Percentiles rank a stretch among this genome's conserved stretches.
Conservation (phyloP, 2,888 invertebrate genomes). For the Drosophila testacea region DNA sequence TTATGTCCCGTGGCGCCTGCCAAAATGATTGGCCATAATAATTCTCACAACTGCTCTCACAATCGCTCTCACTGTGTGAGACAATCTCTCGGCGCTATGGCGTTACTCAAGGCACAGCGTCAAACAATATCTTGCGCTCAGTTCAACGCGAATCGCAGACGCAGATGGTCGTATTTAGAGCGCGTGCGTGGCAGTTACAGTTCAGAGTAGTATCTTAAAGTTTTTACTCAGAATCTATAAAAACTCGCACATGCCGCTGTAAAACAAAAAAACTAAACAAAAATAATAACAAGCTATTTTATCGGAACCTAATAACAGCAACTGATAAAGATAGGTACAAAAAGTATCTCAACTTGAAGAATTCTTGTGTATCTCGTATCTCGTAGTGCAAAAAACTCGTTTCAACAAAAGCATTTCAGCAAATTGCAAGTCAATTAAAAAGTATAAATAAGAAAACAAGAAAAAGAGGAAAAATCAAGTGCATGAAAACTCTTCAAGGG, state of each 20-base stretch:
- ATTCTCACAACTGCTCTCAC: constrained; percentile 1
- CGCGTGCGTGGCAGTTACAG: constrained; percentile 62
- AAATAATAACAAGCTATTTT: constrained; percentile 47
- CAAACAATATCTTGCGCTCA: constrained; percentile 53
- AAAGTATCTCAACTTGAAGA: constrained; percentile 30
- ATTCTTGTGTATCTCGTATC: constrained; percentile 24
- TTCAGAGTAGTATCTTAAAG: constrained; percentile 21
- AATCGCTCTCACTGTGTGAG: background rate
- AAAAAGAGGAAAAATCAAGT: constrained; percentile 30
- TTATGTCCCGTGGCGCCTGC: constrained; percentile 48
- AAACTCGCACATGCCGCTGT: constrained; percentile 26
- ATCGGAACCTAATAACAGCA: constrained; percentile 35
- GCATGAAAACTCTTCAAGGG: constrained; percentile 41
- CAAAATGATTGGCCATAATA: constrained; percentile 56
- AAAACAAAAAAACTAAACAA: constrained; percentile 18
- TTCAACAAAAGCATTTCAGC: constrained; percentile 34
- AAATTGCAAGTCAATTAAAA: constrained; percentile 55
- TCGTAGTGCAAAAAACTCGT: constrained; percentile 50
- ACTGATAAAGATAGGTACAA: constrained; percentile 44
- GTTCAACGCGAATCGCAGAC: constrained; percentile 70
- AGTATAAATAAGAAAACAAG: constrained; percentile 30
- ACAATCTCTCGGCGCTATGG: constrained; percentile 39
- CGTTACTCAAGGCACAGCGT: constrained; percentile 38
- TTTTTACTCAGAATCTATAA: background rate
- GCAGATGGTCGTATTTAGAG: constrained; percentile 62